Conservation (phyloP, 2,113 vertebrate genomes). For the Tragelaphus strepsiceros region DNA sequence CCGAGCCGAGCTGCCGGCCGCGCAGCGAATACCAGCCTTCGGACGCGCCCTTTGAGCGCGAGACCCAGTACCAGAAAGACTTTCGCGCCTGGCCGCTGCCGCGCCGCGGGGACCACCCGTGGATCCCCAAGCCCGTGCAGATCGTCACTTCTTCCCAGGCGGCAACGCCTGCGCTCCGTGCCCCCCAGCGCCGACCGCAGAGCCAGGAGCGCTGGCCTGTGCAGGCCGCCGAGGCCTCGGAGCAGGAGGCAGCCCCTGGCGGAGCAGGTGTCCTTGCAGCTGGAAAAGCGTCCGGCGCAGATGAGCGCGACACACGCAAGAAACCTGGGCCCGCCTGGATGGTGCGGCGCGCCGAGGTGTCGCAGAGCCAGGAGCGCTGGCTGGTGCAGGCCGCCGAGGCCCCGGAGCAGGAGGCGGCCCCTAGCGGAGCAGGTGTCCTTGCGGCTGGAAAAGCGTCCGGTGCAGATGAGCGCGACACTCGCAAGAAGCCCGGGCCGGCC, state of each 20-base stretch:
- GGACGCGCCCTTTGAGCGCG: conserved; percentile 90
- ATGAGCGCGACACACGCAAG: conserved; percentile 49
- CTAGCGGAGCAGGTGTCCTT: background rate
- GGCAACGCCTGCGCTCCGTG: background rate
- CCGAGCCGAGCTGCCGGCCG: conserved; percentile 94
- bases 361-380: conserved; percentile 49
- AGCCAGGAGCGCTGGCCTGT: conserved; percentile 73
- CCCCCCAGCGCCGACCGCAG: conserved; percentile 48
- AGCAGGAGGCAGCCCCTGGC: conserved; percentile 58
- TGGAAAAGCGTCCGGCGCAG: conserved; percentile 39
- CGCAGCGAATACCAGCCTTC: conserved; percentile 92
- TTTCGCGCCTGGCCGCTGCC: conserved; percentile 95
- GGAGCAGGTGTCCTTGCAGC: background rate
- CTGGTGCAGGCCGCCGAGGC: background rate
- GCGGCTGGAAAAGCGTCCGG: conserved; percentile 50
- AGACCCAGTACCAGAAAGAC: conserved; percentile 99
- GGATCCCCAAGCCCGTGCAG: conserved; percentile 90
- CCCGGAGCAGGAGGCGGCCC: conserved; percentile 49
- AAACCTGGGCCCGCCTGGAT: conserved; percentile 60
- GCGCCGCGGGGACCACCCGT: conserved; percentile 92
- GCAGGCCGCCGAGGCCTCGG: background rate
- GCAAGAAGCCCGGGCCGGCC: conserved; percentile 51
- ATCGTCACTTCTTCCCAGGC: conserved; percentile 54
- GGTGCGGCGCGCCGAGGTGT: conserved; percentile 38
- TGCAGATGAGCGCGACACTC: conserved; percentile 41